Percentiles rank a stretch among this genome's conserved stretches.
Conservation (phyloP, 2,888 invertebrate genomes). For the Candidula unifasciata region DNA sequence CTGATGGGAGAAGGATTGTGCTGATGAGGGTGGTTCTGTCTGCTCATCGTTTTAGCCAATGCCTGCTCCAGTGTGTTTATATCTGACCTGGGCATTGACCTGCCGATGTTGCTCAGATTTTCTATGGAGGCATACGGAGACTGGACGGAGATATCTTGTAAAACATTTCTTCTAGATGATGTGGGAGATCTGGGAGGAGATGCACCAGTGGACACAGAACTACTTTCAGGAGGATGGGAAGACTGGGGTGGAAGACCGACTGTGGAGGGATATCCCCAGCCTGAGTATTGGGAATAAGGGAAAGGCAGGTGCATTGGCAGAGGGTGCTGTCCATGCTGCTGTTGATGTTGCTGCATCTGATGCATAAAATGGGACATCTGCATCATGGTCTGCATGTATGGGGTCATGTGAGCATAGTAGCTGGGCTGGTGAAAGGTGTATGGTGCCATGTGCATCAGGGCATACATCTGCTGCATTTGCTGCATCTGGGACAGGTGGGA, state of each 20-base stretch:
- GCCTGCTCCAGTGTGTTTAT: slow-evolving; percentile 69
- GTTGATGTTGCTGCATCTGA: slow-evolving; percentile 57
- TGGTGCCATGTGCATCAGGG: slow-evolving; percentile 49
- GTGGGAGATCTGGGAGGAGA: slow-evolving; percentile 69
- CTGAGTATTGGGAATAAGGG: slow-evolving; percentile 41
- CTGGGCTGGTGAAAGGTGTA: slow-evolving; percentile 48
- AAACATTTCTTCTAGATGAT: slow-evolving; percentile 58
- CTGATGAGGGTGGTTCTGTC: slow-evolving; percentile 53
- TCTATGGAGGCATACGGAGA: slow-evolving; percentile 56
- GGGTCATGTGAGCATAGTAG: slow-evolving; percentile 53
- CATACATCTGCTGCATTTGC: slow-evolving; percentile 53
- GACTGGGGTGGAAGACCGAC: slow-evolving; percentile 44
- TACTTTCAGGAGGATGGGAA: slow-evolving; percentile 39
- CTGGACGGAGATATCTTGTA: slow-evolving; percentile 53
- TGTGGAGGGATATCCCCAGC: slow-evolving; percentile 43
- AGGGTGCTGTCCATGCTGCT: slow-evolving; percentile 48
- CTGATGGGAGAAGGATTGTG: slow-evolving; percentile 34
- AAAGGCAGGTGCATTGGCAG: slow-evolving; percentile 49
- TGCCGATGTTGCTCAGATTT: slow-evolving; percentile 58
- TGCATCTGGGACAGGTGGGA: slow-evolving; percentile 47
- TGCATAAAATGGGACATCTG: slow-evolving; percentile 59
- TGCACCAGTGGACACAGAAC: slow-evolving; percentile 3
- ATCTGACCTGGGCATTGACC: slow-evolving; percentile 49
- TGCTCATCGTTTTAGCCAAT: slow-evolving; percentile 72
- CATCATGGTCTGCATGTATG: slow-evolving; percentile 51